A percentile compares a stretch with the other conserved stretches of the same genome.
Evolutionary conservation across 1,140 invertebrate genomes (phyloP).

Genomic region (Trialeurodes vaporariorum): DNA sequence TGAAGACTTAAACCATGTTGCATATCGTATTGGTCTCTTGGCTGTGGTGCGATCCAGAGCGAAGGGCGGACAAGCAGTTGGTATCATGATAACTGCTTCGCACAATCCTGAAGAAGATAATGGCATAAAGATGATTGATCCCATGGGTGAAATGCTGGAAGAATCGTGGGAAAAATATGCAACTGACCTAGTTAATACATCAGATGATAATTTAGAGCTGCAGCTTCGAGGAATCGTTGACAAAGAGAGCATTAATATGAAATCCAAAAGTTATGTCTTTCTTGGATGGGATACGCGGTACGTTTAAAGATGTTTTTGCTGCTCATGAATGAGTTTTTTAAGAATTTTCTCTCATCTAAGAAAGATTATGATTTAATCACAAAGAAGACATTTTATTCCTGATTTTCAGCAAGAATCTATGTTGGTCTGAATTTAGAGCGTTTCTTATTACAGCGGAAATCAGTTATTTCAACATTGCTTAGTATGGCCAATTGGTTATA

Average conservation of each 20-base stretch:
- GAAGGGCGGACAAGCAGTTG: constrained; percentile 63
- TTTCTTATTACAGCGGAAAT: no score
- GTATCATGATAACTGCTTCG: constrained; percentile 97
- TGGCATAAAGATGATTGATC: constrained; percentile 93
- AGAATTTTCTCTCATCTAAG: no score
- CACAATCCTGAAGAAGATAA: constrained; percentile 96
- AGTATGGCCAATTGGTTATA: no score
- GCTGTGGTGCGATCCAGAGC: constrained; percentile 73
- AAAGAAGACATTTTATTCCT: no score
- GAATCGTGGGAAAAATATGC: constrained; percentile 80
- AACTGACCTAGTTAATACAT: constrained; percentile 67
- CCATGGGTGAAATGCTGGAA: constrained; percentile 91
- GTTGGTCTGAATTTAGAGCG: no score
- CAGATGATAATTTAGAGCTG: constrained; percentile 37
- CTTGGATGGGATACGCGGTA: constrained; percentile 66
- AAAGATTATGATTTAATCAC: no score
- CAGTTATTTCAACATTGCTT: no score
- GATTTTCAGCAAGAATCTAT: no score
- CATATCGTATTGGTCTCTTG: constrained; percentile 85
- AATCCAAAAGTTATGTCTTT: constrained; percentile 46
- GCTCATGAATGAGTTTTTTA: no score
- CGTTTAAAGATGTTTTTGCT: no score
- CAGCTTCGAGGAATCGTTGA: constrained; percentile 41
- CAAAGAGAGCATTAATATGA: constrained; percentile 53
- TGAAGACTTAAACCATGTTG: constrained; percentile 66